Evolutionary conservation across 2,113 vertebrate species (phyloP).

Genomic region (Holacanthus passer): DNA sequence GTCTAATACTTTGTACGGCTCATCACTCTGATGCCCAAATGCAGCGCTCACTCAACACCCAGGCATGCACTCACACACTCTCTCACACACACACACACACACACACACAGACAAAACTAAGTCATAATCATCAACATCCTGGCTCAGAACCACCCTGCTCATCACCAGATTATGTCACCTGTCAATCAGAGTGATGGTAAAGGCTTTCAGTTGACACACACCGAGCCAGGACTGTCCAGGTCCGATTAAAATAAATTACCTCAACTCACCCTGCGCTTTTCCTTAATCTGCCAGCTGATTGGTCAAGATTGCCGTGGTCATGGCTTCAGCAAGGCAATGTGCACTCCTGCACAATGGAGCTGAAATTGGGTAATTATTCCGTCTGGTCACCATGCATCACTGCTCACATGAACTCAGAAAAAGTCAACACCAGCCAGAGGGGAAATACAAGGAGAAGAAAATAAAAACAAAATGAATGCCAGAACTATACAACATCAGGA

Average conservation of each 20-base stretch:
- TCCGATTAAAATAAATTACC: conserved; percentile 40
- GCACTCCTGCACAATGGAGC: conserved; percentile 46
- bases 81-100: background rate
- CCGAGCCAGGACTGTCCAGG: background rate
- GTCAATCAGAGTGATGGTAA: conserved; percentile 57
- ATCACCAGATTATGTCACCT: conserved; percentile 61
- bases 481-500: conserved; percentile 16
- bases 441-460: conserved; percentile 35
- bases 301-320: conserved; percentile 31
- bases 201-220: conserved; percentile 20
- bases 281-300: conserved; percentile 44
- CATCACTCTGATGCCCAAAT: conserved; percentile 71
- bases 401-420: conserved; percentile 54
- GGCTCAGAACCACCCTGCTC: conserved; percentile 28
- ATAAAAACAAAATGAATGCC: conserved; percentile 44
- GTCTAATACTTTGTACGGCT: conserved; percentile 72
- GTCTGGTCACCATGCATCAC: conserved; percentile 70
- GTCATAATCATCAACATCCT: conserved; percentile 37
- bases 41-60: conserved; percentile 21
- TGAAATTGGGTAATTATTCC: conserved; percentile 71
- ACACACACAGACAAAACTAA: conserved; percentile 31
- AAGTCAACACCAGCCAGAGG: conserved; percentile 61
- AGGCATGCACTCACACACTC: background rate
- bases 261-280: conserved; percentile 15
- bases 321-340: conserved; percentile 45